These are phyloP conservation scores for Abramis brama DNA, from an alignment of 2,113 vertebrate species.

Conservation along the genomic window DNA sequence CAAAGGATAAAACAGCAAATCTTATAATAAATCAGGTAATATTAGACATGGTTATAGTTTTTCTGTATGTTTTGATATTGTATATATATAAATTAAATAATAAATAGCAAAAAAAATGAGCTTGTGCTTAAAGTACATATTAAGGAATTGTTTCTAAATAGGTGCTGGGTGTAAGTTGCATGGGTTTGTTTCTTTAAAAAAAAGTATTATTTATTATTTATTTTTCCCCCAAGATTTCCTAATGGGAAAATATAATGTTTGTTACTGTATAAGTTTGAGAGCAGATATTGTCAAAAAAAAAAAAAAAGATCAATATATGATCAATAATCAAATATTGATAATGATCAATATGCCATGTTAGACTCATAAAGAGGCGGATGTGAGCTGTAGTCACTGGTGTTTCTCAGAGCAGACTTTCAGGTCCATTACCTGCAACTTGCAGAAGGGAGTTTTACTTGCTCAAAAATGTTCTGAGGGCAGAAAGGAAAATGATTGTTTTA, in stretches of 20 bases:
- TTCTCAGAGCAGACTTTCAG: slow-evolving; percentile 4
- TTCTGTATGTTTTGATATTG: too few relatives aligned
- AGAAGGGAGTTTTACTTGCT: too few relatives aligned
- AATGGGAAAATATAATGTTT: slow-evolving; percentile 1
- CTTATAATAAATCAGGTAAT: too few relatives aligned
- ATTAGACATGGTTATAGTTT: too few relatives aligned
- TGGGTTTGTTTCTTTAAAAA: not conserved
- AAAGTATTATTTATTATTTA: too few relatives aligned
- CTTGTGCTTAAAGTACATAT: too few relatives aligned
- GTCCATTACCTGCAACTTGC: not conserved
- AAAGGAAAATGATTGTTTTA: too few relatives aligned
- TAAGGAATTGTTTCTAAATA: too few relatives aligned
- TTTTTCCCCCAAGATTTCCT: not conserved
- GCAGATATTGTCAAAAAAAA: not conserved
- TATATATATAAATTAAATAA: too few relatives aligned
- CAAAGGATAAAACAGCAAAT: not conserved
- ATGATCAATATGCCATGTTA: not conserved
- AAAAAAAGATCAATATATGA: not conserved
- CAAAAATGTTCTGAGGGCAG: too few relatives aligned
- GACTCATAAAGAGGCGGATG: not conserved
- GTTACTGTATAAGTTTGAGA: slow-evolving; percentile 9
- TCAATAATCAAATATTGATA: slow-evolving; percentile 30
- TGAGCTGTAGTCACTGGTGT: slow-evolving; percentile 20
- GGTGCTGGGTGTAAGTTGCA: not conserved
- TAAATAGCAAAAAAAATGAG: too few relatives aligned